A percentile compares a stretch with the other conserved stretches of the same genome.
These are phyloP conservation scores for Gambusia yucatana DNA, from an alignment of 2,797 vertebrate species.

Conservation along the genomic window DNA sequence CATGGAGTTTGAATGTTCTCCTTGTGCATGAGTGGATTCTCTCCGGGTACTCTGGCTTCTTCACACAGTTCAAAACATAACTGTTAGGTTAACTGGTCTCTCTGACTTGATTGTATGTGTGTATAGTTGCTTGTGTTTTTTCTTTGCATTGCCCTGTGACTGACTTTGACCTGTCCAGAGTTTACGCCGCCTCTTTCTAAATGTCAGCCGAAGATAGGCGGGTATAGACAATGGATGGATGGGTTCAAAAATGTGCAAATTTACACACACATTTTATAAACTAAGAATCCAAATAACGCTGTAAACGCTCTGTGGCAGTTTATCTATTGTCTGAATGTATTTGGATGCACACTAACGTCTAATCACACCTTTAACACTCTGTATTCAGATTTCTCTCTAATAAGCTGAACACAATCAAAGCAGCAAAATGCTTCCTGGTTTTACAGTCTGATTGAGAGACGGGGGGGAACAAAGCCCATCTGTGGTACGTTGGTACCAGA, in stretches of 20 bases:
- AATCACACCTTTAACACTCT: slow-evolving; percentile 18
- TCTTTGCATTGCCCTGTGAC: background rate
- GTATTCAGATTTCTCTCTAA: background rate
- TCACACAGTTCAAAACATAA: no score
- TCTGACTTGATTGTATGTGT: background rate
- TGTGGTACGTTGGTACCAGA: slow-evolving; percentile 46
- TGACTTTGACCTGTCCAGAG: background rate
- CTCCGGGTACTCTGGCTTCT: no score
- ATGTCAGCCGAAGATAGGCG: no score
- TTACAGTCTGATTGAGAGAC: slow-evolving; percentile 26
- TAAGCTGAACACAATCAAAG: slow-evolving; percentile 32
- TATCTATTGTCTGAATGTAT: background rate
- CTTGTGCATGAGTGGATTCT: no score
- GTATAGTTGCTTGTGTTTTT: background rate
- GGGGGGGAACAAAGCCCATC: slow-evolving; percentile 22
- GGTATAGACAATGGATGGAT: no score
- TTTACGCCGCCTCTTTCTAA: no score
- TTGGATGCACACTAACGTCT: slow-evolving; percentile 10
- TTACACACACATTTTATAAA: background rate
- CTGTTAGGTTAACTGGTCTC: background rate
- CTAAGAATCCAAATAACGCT: background rate
- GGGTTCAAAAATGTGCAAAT: background rate
- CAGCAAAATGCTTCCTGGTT: slow-evolving; percentile 25
- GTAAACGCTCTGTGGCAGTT: background rate
- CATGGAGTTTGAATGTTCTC: background rate